Conservation (phyloP, 2,797 vertebrate species). For the Enteromius paludinosus region DNA sequence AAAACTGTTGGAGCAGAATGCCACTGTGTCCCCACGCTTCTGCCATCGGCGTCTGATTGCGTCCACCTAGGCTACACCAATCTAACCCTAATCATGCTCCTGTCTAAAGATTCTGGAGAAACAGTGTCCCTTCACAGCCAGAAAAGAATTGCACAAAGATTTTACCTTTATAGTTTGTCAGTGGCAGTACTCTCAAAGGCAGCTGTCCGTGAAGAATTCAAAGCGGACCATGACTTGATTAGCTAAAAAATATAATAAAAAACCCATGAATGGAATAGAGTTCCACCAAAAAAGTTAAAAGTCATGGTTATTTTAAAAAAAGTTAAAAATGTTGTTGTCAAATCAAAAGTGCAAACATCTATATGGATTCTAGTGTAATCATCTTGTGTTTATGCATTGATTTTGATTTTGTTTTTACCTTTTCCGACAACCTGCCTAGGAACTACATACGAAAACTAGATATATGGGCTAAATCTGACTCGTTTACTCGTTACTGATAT, state of each 20-base stretch:
- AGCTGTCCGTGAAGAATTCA: background rate
- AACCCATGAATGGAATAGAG: background rate
- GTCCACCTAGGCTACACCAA: constrained; percentile 4
- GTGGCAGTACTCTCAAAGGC: background rate
- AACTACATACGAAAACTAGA: background rate
- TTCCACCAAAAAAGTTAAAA: background rate
- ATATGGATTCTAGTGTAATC: background rate
- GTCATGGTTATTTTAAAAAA: background rate
- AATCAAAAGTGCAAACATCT: background rate
- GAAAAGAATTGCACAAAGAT: background rate
- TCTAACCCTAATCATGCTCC: constrained; percentile 9
- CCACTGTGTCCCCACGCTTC: background rate
- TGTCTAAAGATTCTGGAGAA: constrained; percentile 38
- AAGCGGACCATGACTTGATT: background rate
- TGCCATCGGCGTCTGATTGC: background rate
- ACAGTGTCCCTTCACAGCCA: constrained; percentile 4
- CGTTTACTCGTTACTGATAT: background rate
- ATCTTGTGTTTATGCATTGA: background rate
- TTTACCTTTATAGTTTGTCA: background rate
- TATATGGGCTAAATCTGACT: background rate
- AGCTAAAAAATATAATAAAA: background rate
- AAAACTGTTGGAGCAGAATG: constrained; percentile 28
- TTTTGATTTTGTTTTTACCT: background rate
- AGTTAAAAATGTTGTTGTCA: background rate
- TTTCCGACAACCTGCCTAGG: background rate